Conservation (phyloP, 1,140 invertebrate species). For the Pseudomyrmex cubaensis region DNA sequence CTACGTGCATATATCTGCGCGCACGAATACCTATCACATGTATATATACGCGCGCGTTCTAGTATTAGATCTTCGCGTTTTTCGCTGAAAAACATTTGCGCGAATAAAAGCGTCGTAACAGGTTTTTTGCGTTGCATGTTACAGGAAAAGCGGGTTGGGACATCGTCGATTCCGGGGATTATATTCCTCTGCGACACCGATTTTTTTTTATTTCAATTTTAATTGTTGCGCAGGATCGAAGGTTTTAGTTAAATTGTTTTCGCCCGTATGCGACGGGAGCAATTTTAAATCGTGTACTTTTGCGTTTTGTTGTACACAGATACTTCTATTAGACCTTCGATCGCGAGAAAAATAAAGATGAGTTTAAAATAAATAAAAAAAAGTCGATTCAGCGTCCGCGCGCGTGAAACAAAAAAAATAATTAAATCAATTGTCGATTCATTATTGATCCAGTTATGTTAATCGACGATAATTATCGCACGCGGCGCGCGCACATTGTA, state of each 20-base stretch:
- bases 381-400: too few species aligned
- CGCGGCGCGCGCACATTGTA: too few species aligned
- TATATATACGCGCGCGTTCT: constrained; percentile 3
- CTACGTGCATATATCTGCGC: neutral
- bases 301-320: too few species aligned
- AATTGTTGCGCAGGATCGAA: neutral
- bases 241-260: constrained; percentile 19
- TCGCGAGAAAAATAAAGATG: too few species aligned
- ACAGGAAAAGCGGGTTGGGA: constrained; percentile 32
- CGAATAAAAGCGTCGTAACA: constrained; percentile 55
- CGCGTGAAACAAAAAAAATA: too few species aligned
- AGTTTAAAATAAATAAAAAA: too few species aligned
- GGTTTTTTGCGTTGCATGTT: constrained; percentile 44
- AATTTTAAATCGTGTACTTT: too few species aligned
- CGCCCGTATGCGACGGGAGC: neutral
- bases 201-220: constrained; percentile 29
- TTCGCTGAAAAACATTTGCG: constrained; percentile 47
- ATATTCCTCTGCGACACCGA: constrained; percentile 5
- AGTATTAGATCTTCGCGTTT: constrained; percentile 23
- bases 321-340: too few species aligned
- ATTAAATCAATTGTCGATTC: too few species aligned
- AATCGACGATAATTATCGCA: too few species aligned
- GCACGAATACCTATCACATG: too few species aligned
- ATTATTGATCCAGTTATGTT: too few species aligned
- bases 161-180: constrained; percentile 35